Evolutionary conservation across 2,113 vertebrate genomes (phyloP).

Genomic region (Ammodytes dubius): DNA sequence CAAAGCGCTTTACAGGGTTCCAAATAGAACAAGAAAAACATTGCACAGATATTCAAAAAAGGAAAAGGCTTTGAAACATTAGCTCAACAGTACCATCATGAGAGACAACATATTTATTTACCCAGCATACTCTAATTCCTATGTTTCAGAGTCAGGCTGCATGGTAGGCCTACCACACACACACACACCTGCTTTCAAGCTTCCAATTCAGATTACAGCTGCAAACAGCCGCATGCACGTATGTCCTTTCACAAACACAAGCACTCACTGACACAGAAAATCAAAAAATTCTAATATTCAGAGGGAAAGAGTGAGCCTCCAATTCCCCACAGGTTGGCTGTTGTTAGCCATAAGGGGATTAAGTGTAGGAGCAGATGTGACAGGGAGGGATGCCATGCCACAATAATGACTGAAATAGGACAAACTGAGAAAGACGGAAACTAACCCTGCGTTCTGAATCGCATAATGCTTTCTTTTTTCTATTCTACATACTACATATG

Average conservation of each 20-base stretch:
- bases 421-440: background rate
- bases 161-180: background rate
- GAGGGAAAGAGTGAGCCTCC: background rate
- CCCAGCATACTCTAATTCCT: constrained; percentile 6
- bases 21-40: no score
- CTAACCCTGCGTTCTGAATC: no score
- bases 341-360: constrained; percentile 29
- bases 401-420: background rate
- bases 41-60: background rate
- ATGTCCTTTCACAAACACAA: background rate
- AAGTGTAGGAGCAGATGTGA: constrained; percentile 22
- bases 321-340: constrained; percentile 26
- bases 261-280: background rate
- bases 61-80: background rate
- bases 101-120: constrained; percentile 29
- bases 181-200: constrained; percentile 1
- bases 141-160: background rate
- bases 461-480: no score
- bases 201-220: constrained; percentile 42
- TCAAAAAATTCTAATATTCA: background rate
- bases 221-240: background rate
- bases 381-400: background rate
- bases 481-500: no score
- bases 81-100: background rate
- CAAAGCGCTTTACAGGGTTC: no score